These are phyloP conservation scores for Enoplosus armatus DNA, from an alignment of 2,797 vertebrate species.

Conservation along the genomic window DNA sequence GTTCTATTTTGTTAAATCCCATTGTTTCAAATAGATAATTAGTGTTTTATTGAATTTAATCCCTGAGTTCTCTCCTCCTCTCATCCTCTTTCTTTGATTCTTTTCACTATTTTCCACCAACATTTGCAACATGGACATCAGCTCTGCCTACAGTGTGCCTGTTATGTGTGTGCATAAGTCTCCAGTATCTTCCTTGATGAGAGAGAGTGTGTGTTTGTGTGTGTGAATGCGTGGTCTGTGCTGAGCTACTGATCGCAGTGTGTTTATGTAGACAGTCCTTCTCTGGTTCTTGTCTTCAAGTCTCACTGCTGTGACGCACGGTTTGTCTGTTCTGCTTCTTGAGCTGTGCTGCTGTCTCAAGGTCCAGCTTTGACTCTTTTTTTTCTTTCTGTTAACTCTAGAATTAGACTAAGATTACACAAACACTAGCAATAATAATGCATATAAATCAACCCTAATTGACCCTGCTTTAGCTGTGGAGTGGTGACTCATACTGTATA, in stretches of 20 bases:
- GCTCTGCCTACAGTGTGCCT: not conserved
- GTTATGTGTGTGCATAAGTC: not conserved
- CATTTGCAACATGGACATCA: not conserved
- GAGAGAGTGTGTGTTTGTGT: no score
- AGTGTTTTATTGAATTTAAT: not conserved
- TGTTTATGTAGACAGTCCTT: not conserved
- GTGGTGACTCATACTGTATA: not conserved
- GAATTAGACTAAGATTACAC: not conserved
- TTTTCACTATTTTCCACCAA: not conserved
- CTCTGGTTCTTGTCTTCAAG: slow-evolving; percentile 16
- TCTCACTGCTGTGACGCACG: not conserved
- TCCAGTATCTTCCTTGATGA: no score
- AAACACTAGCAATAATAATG: not conserved
- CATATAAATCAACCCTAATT: not conserved
- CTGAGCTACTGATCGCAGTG: slow-evolving; percentile 1
- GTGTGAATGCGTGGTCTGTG: not conserved
- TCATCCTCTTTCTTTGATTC: not conserved
- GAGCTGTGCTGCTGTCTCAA: slow-evolving; percentile 5
- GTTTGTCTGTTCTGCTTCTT: not conserved
- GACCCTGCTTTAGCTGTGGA: not conserved
- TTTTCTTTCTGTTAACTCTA: not conserved
- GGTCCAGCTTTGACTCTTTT: not conserved
- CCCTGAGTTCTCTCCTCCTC: not conserved
- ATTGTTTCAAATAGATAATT: not conserved
- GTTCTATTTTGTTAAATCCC: not conserved